Conservation (phyloP, 2,888 invertebrate species). For the Sphaerophoria rueppellii region DNA sequence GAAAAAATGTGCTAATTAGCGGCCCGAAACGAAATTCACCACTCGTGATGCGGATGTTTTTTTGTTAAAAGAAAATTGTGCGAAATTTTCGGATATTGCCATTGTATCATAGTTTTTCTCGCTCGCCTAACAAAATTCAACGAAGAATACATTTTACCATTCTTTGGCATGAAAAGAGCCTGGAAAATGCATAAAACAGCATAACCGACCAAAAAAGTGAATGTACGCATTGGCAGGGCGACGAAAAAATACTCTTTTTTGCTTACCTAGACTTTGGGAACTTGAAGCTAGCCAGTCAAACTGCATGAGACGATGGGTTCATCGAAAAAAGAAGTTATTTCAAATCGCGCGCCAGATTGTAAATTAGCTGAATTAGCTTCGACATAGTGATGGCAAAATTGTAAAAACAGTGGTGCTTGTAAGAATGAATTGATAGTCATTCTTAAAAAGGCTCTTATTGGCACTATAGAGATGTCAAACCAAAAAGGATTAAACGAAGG, state of each 20-base stretch:
- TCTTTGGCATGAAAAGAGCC: slow-evolving; percentile 27
- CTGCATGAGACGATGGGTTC: slow-evolving; percentile 34
- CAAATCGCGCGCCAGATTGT: slow-evolving; percentile 63
- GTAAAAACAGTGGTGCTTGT: background rate
- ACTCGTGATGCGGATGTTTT: slow-evolving; percentile 27
- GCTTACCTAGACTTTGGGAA: slow-evolving; percentile 20
- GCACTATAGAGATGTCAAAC: too few species aligned
- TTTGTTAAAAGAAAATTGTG: background rate
- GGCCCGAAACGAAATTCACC: slow-evolving; percentile 9
- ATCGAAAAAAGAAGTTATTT: slow-evolving; percentile 65
- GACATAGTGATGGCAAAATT: background rate
- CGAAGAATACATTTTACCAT: slow-evolving; percentile 53
- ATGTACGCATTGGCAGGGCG: slow-evolving; percentile 31
- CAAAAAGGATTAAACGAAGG: too few species aligned
- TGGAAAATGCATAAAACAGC: background rate
- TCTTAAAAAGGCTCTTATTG: background rate
- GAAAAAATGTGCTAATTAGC: slow-evolving; percentile 37
- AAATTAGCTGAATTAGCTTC: slow-evolving; percentile 44
- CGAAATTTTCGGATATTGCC: slow-evolving; percentile 51
- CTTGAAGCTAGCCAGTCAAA: slow-evolving; percentile 7
- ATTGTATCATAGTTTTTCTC: slow-evolving; percentile 43
- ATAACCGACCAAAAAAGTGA: slow-evolving; percentile 23
- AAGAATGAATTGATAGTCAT: background rate
- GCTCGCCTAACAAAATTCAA: slow-evolving; percentile 5
- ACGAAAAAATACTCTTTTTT: too few species aligned